phyloP scores from a whole-genome alignment of 35 echinoderm and acorn worm species.

The Anneissia japonica region DNA sequence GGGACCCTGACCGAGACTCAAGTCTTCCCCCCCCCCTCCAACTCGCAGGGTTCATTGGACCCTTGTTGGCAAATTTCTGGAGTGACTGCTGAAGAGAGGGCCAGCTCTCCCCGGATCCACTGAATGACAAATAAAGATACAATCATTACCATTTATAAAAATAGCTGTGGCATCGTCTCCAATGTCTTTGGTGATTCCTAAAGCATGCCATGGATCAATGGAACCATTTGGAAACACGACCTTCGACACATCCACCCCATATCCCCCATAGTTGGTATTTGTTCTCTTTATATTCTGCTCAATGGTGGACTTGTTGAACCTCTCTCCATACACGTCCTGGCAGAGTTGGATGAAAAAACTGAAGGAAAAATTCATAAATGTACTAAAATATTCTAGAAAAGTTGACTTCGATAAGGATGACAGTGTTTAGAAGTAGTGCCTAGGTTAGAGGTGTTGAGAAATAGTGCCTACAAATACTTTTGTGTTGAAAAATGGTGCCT shows the following conservation, averaged over 20 bases:
- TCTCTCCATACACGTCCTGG: constrained; percentile 60
- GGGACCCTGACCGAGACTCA: not conserved
- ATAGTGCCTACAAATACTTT: too few species aligned
- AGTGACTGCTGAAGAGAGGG: not conserved
- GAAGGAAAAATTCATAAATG: constrained; percentile 16
- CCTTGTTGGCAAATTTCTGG: not conserved
- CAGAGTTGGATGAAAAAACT: constrained; percentile 81
- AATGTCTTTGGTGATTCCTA: constrained; percentile 61
- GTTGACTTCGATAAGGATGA: too few species aligned
- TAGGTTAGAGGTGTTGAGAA: too few species aligned
- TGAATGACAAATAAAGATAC: not conserved
- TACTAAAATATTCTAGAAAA: not conserved
- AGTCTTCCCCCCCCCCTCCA: not conserved
- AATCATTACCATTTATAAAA: constrained; percentile 70
- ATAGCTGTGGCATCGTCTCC: constrained; percentile 40
- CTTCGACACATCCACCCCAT: constrained; percentile 44
- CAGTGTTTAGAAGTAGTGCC: too few species aligned
- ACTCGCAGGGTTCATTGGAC: not conserved
- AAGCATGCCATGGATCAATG: constrained; percentile 86
- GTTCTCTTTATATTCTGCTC: constrained; percentile 44
- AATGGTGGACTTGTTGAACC: constrained; percentile 58
- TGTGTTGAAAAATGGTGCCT: too few species aligned
- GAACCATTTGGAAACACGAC: constrained; percentile 84
- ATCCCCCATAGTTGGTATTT: constrained; percentile 88
- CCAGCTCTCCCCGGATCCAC: not conserved